These are phyloP conservation scores for Auanema freiburgensis DNA, from an alignment of 2,888 invertebrate genomes.

Conservation along the genomic window DNA sequence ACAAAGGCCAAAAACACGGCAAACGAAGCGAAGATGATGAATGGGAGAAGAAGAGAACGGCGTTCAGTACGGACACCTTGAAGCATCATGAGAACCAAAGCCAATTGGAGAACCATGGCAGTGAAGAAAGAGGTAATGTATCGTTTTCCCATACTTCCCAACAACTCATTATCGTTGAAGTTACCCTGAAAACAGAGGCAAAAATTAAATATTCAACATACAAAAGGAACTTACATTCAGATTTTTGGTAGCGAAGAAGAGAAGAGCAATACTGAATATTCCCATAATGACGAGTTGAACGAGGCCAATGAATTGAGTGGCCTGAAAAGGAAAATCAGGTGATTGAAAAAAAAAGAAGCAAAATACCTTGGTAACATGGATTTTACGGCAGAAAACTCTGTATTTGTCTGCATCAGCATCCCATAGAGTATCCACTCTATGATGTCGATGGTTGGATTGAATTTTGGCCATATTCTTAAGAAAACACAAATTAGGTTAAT, in stretches of 20 bases:
- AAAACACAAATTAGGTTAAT: too few species aligned
- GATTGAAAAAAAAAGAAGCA: background rate
- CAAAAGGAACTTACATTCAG: constrained; percentile 16
- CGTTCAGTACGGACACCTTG: constrained; percentile 56
- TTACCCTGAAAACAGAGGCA: constrained; percentile 13
- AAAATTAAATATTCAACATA: too few species aligned
- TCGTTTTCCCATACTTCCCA: constrained; percentile 25
- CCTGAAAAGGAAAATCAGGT: constrained; percentile 28
- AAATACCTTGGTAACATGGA: constrained; percentile 57
- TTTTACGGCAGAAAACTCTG: constrained; percentile 53
- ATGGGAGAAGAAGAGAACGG: constrained; percentile 57
- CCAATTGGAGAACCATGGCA: constrained; percentile 45
- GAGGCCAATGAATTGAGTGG: constrained; percentile 60
- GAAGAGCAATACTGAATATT: constrained; percentile 48
- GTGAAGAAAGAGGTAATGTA: constrained; percentile 43
- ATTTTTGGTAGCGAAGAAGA: constrained; percentile 36
- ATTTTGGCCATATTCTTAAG: constrained; percentile 13
- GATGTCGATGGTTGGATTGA: constrained; percentile 19
- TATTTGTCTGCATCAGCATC: constrained; percentile 59
- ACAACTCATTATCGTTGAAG: constrained; percentile 21
- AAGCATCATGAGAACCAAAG: constrained; percentile 55
- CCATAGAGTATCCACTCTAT: constrained; percentile 53
- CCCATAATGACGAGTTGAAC: constrained; percentile 57
- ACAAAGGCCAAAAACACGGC: constrained; percentile 42
- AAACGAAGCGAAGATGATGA: constrained; percentile 57